Base-by-base conservation (phyloP, 1,140 invertebrate genomes). In the Drepana arcuata region DNA sequence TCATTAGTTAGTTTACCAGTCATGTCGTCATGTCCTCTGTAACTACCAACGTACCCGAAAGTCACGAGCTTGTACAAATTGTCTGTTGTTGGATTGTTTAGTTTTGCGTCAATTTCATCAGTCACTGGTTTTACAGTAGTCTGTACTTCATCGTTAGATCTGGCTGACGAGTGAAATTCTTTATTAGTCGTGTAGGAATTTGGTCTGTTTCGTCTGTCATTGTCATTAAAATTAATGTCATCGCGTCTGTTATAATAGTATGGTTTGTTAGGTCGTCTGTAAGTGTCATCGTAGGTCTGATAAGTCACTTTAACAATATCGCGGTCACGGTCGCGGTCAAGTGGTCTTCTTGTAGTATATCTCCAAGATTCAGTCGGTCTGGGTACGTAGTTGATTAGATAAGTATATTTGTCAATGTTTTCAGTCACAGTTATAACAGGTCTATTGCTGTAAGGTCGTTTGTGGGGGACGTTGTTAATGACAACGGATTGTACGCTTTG, bases 251-350 rank as follows among this genome's bases (percentile, higher is more conserved):
- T 78, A 26, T 67, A 75, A 41, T 80, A 77, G 16, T 62, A 55
- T 11, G 73, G 73, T 65, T 74, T 67, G 30, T 67, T 70, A 1
- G 71, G 74, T 70, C 73, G 54, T 62, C 65, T 65, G 59, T 80
- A 83, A 14, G 73, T 80, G 30, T 80, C 68, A 37, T 80, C 73
- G 18, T 83, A 78, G 33, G 45, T 72, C 41, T 80, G 75, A 42
- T 82, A 78, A 14, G 78, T 80, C 31, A 82, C 74, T 64, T 74
- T 82, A 13, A 82, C 72, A 6, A 82, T 66, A 32, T 82, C 74
- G 49, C 63, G 58, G 42, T 82, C 74, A 16, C 26, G 35, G 10
- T 12, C 12, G 18, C 29, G 16, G 25, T 32, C 7, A 13, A 66
- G 33, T 15, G 45, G 56, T 14, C 56, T 49, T 64, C 49, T 68